Percentiles rank a stretch among this genome's conserved stretches.
These are phyloP conservation scores for Tachysurus vachellii DNA, from an alignment of 2,113 vertebrate species.

Conservation along the genomic window DNA sequence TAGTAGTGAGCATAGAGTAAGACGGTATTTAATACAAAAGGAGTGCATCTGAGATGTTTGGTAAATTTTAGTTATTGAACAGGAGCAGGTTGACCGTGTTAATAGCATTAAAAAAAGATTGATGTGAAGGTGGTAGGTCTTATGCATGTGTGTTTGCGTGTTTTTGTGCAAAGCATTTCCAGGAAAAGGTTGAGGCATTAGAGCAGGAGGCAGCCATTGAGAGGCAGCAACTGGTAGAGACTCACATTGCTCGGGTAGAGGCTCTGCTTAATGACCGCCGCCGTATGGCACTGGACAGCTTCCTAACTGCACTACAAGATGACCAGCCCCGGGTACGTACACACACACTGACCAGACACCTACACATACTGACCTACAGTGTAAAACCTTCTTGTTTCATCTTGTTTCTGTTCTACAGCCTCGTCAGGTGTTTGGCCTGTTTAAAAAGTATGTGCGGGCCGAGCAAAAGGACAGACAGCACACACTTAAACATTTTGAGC, in stretches of 20 bases:
- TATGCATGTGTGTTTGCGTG: neutral
- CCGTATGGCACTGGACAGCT: conserved; percentile 90
- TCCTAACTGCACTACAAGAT: conserved; percentile 86
- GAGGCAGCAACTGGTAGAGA: conserved; percentile 96
- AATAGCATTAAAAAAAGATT: neutral
- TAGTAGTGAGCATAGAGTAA: neutral
- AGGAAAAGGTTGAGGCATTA: conserved; percentile 90
- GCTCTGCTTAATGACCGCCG: conserved; percentile 91
- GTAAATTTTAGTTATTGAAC: too few relatives aligned
- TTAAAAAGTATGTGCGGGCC: conserved; percentile 95
- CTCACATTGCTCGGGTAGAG: conserved; percentile 93
- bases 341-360: neutral
- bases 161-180: conserved; percentile 82
- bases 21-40: neutral
- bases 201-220: conserved; percentile 94
- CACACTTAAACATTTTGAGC: conserved; percentile 95
- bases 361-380: neutral
- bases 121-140: conserved; percentile 10
- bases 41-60: neutral
- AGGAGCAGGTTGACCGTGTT: neutral
- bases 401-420: conserved; percentile 71
- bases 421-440: conserved; percentile 91
- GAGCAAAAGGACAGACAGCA: conserved; percentile 98
- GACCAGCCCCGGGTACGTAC: conserved; percentile 81
- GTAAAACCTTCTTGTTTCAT: neutral